phyloP scores from a whole-genome alignment of 2,888 invertebrate genomes.

The Calliopum simillimum region DNA sequence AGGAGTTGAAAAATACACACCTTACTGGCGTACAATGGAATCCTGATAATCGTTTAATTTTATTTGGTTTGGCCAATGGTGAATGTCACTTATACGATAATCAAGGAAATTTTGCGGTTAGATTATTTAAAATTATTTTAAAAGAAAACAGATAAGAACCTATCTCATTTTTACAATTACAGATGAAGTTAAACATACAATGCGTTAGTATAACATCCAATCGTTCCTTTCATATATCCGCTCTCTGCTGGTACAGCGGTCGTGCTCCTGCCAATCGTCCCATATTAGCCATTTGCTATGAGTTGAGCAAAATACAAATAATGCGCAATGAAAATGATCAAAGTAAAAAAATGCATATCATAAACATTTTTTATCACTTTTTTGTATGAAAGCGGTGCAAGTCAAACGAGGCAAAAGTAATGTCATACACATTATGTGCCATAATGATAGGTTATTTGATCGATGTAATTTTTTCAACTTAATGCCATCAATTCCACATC shows the following conservation, averaged over 20 bases:
- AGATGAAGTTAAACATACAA: constrained; percentile 83
- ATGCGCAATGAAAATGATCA: constrained; percentile 92
- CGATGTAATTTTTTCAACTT: no score
- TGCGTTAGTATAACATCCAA: constrained; percentile 67
- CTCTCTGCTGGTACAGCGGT: constrained; percentile 90
- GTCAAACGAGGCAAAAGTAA: background rate
- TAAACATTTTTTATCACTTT: constrained; percentile 6
- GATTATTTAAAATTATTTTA: constrained; percentile 39
- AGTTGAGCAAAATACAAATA: constrained; percentile 86
- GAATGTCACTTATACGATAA: constrained; percentile 96
- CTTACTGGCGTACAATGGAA: constrained; percentile 95
- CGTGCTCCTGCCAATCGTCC: constrained; percentile 80
- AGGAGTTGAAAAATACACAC: constrained; percentile 89
- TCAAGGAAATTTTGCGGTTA: constrained; percentile 83
- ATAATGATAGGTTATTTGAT: no score
- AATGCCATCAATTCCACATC: no score
- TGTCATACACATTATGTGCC: background rate
- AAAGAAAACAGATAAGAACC: background rate
- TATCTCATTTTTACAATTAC: constrained; percentile 31
- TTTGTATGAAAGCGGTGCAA: background rate
- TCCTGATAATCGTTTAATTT: constrained; percentile 88
- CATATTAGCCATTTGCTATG: constrained; percentile 87
- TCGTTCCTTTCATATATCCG: constrained; percentile 75
- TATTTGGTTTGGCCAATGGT: constrained; percentile 91
- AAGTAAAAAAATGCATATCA: constrained; percentile 68